Evolutionary conservation across 1,140 invertebrate species (phyloP), one percentile per base, ranked within the genome.

Genomic region (Lasioglossum albipes): DNA sequence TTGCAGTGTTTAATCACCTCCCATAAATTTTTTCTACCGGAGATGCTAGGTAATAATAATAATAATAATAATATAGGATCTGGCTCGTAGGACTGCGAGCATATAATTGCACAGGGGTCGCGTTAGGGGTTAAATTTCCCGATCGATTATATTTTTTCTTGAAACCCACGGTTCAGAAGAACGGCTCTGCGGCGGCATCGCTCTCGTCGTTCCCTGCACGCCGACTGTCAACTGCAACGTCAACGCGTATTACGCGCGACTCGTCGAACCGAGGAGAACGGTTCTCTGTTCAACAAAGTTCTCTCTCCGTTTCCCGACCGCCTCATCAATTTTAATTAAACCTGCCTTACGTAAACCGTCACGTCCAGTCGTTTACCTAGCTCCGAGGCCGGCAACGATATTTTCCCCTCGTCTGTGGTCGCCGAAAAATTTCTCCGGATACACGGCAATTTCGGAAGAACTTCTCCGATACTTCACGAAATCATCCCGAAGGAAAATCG

Each of bases 321-420:
- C 49, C 82, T 86, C 80, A 82, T 86, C 83, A 85, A 82, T 86
- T 86, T 85, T 86, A 86, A 86, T 86, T 86, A 86, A 85, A 73
- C 52, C 57, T 12, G 59, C 59, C 71, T 86, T 86, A 86, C 70
- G 79, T 72, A 85, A 82, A 79, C 70, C 71, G 66, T 75, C 70
- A 75, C 57, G 74, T 65, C 75, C 73, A 75, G 73, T 70, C 61
- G 65, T 76, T 64, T 64, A 62, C 54, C 59, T 42, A 36, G 42
- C 61, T 7, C 45, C 57, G 20, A 9, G 16, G 52, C 68, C 16
- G 5, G 64, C 27, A 5, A 22, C 67, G 41, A 75, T 12, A 7
- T 18, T 27, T 3, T 2, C 13, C 42, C 20, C 7, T 9, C 59
- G 42, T 7, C 42, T 10, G 6, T 22, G 27, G 10, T 27, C 9